Evolutionary conservation across 2,113 vertebrate genomes (phyloP), one percentile per base, ranked within the genome.

Genomic region (Vombatus ursinus): DNA sequence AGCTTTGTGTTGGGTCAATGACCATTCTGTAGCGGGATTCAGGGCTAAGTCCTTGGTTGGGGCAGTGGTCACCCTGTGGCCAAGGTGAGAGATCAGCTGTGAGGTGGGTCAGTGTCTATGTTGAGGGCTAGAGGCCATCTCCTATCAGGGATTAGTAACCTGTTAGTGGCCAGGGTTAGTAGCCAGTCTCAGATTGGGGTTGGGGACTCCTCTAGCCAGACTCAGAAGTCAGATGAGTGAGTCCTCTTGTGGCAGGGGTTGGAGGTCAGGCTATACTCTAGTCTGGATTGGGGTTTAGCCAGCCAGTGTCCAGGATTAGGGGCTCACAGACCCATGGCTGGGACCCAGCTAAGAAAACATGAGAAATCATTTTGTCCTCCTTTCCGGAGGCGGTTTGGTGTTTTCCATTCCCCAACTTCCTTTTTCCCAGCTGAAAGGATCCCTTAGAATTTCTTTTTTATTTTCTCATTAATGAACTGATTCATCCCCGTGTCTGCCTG

Each of bases 401-500:
- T 90, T 28, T 50, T 37, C 16, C 0, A 1, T 0, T 4, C 0
- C 44, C 49, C 44, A 26, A 0, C 31, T 48, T 54, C 44, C 57
- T 92, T 95, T 89, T 50, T 48, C 93, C 8, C 26, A 23, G 16
- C 25, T 92, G 49, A 44, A 84, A 84, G 2, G 37, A 4, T 57
- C 12, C 22, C 11, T 1, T 90, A 25, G 54, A 2, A 16, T 47
- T 91, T 54, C 37, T 68, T 51, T 94, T 48, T 89, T 2, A 84
- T 84, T 84, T 89, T 94, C 47, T 95, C 11, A 25, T 16, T 53
- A 16, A 3, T n/a, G n/a, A 84, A 3, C 22, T 68, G 25, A 3
- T 25, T 54, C 51, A n/a, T 91, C 52, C 23, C 11, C 0, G 2
- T 14, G 94, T 52, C 24, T 84, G 37, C n/a, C 68, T 61, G n/a